Percentiles rank a stretch among this genome's conserved stretches.
Conservation (phyloP, 2,797 vertebrate genomes). For the Sandelia bainsii region DNA sequence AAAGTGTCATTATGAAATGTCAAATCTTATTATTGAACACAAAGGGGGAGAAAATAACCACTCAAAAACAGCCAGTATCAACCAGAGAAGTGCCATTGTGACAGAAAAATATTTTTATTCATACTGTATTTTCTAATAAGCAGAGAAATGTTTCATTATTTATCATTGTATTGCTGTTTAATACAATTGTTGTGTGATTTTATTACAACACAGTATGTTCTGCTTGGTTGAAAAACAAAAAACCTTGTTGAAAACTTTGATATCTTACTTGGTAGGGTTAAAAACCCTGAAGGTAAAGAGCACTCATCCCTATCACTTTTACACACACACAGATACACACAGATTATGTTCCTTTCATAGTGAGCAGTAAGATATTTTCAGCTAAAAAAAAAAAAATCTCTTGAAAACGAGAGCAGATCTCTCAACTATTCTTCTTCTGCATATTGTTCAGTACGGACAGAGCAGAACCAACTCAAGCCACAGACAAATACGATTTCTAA, state of each 20-base stretch:
- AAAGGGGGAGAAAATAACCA: constrained; percentile 7
- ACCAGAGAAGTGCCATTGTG: not conserved
- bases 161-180: not conserved
- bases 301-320: not conserved
- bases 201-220: not conserved
- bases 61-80: not conserved
- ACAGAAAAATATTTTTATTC: constrained; percentile 9
- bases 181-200: not conserved
- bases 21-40: constrained; percentile 9
- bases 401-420: constrained; percentile 20
- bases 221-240: too few species aligned
- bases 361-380: constrained; percentile 29
- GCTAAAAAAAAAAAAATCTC: constrained; percentile 33
- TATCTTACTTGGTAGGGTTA: constrained; percentile 14
- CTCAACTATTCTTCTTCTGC: constrained; percentile 18
- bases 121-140: not conserved
- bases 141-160: not conserved
- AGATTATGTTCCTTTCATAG: constrained; percentile 13
- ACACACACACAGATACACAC: not conserved
- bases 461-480: not conserved
- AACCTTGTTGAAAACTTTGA: not conserved
- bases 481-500: not conserved
- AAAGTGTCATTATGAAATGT: constrained; percentile 36
- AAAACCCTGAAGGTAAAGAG: constrained; percentile 1
- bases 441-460: constrained; percentile 19